phyloP scores from a whole-genome alignment of 53 echinoderm and acorn worm genomes.

The Hippasteria phrygiana region DNA sequence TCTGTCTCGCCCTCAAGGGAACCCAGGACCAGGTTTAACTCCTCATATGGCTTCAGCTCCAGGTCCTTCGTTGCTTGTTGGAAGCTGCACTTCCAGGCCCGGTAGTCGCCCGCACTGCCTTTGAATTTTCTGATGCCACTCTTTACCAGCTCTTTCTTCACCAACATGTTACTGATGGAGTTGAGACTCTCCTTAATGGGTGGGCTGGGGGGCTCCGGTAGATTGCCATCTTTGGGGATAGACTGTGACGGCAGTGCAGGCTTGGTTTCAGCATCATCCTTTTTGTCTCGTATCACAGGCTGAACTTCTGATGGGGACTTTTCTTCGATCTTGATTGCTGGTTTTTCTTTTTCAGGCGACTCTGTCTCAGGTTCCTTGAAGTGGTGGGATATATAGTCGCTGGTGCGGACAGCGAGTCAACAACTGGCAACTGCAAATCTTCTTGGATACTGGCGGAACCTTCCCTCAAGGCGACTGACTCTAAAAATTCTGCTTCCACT shows the following conservation, averaged over 20 bases:
- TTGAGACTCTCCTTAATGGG: constrained; percentile 42
- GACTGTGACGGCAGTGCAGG: neutral
- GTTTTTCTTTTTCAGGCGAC: constrained; percentile 7
- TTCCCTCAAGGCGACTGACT: constrained; percentile 55
- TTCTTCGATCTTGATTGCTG: constrained; percentile 10
- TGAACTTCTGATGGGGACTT: constrained; percentile 30
- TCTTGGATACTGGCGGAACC: constrained; percentile 9
- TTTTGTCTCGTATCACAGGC: neutral
- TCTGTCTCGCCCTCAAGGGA: constrained; percentile 65
- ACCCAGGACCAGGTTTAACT: constrained; percentile 67
- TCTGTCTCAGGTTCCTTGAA: constrained; percentile 29
- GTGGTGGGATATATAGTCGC: constrained; percentile 35
- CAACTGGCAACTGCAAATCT: constrained; percentile 50
- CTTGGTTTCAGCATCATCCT: too few species aligned
- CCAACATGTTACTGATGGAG: constrained; percentile 68
- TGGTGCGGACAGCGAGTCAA: constrained; percentile 54
- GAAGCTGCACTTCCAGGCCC: constrained; percentile 73
- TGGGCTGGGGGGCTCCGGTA: constrained; percentile 10
- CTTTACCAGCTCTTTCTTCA: constrained; percentile 68
- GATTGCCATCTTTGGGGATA: neutral
- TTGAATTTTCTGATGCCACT: constrained; percentile 62
- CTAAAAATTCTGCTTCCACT: constrained; percentile 62
- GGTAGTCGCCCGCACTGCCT: constrained; percentile 59
- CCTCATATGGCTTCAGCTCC: constrained; percentile 63
- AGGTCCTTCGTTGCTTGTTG: constrained; percentile 68